A percentile compares a stretch with the other conserved stretches of the same genome.
Conservation (phyloP, 2,797 vertebrate species). For the Brachyalestes nurse region DNA sequence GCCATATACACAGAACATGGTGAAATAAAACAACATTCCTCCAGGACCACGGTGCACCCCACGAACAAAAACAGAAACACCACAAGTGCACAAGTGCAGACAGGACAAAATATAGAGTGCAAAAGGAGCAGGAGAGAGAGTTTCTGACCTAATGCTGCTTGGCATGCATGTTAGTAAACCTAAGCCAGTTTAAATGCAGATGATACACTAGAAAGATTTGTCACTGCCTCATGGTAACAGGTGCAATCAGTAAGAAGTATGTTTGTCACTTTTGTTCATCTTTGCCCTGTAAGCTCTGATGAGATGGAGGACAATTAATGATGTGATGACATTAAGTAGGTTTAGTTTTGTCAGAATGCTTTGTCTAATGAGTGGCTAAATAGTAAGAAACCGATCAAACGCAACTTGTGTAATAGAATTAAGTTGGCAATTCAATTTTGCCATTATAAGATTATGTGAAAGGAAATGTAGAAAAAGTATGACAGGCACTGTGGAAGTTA, state of each 20-base stretch:
- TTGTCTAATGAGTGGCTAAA: too few species aligned
- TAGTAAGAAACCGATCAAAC: background rate
- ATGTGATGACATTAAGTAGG: background rate
- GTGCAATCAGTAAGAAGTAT: background rate
- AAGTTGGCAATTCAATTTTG: slow-evolving; percentile 1
- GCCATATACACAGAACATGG: too few species aligned
- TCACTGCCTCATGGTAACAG: background rate
- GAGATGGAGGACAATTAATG: background rate
- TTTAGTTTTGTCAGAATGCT: too few species aligned
- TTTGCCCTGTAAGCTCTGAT: too few species aligned
- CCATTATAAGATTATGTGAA: background rate
- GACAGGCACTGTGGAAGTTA: slow-evolving; percentile 10
- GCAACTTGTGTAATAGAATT: background rate
- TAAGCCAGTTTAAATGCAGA: background rate
- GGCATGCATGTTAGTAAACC: background rate
- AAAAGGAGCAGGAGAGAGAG: too few species aligned
- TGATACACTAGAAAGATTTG: background rate
- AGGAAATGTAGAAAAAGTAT: background rate
- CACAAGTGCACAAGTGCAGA: too few species aligned
- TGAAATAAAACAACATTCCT: too few species aligned
- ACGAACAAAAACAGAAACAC: too few species aligned
- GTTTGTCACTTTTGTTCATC: background rate
- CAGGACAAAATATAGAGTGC: too few species aligned
- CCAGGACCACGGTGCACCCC: too few species aligned
- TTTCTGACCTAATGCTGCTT: background rate